Conservation (phyloP, 1,140 invertebrate genomes). For the Semibalanus balanoides region DNA sequence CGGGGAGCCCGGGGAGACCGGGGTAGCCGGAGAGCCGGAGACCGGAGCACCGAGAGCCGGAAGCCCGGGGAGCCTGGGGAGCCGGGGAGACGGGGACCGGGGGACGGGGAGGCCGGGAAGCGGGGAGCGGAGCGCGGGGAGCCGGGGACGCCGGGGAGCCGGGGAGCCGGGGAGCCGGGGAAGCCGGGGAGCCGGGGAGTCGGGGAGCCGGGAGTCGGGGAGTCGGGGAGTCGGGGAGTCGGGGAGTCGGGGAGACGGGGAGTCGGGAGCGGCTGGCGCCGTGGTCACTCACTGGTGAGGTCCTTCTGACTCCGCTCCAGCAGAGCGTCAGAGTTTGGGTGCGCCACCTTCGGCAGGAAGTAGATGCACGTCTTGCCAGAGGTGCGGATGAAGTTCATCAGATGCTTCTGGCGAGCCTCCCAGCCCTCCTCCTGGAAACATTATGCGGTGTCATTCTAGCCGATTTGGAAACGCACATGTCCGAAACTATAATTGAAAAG, state of each 20-base stretch:
- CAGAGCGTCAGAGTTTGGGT: slow-evolving; percentile 38
- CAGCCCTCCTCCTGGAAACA: slow-evolving; percentile 57
- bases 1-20: no score
- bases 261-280: background rate
- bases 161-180: no score
- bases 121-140: background rate
- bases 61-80: no score
- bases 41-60: no score
- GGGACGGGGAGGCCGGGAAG: background rate
- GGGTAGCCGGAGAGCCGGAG: no score
- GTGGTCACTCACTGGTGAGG: slow-evolving; percentile 38
- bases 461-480: no score
- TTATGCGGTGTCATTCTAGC: no score
- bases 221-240: background rate
- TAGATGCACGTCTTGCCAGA: slow-evolving; percentile 63
- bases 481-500: no score
- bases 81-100: background rate
- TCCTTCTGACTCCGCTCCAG: slow-evolving; percentile 40
- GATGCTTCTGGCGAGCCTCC: slow-evolving; percentile 59
- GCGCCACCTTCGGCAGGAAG: slow-evolving; percentile 63
- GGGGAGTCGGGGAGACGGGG: no score
- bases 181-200: no score
- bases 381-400: slow-evolving; percentile 73
- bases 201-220: no score
- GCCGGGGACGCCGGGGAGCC: background rate